Base-by-base conservation (phyloP, 1,140 invertebrate species). In the Sitophilus oryzae region DNA sequence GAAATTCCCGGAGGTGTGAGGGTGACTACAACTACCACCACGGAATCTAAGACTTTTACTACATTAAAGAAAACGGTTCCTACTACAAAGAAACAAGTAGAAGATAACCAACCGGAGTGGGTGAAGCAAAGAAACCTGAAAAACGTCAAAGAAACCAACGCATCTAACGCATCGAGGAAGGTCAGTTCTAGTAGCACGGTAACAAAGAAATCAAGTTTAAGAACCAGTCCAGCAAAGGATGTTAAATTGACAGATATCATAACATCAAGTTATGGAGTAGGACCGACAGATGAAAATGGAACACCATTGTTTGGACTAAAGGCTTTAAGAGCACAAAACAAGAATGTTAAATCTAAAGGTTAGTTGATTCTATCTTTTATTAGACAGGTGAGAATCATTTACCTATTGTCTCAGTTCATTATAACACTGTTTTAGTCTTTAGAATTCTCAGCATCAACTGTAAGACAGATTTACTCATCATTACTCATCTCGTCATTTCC, bases 221-320 rank as follows among this genome's bases (percentile, higher is more conserved):
- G 56, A 22, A 41, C 53, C 10, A 66, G 61, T 49, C 59, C 63
- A 18, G 34, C 57, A 10, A 68, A 67, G 41, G 71, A 72, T 51
- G 55, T 59, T 1, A 64, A 66, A 52, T 59, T 67, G 5, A 77
- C 74, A 3, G 82, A 85, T 67, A 78, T 80, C 23, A 84, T 89
- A 38, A 87, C 84, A 5, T 88, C 87, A 1, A 85, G 86, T 66
- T 90, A 90, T 68, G 87, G 88, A 1, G 82, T 87, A 2, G 86
- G 86, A 2, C 88, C 88, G 34, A 84, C 84, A 3, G 86, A 89
- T 66, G 84, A 86, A 57, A 80, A 86, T 60, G 85, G 86, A n/a
- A 73, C 77, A 48, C 86, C 85, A 3, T 73, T 89, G 18, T 88
- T 88, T 69, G 86, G 86, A 30, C 77, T 88, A 43, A 79, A 79